Evolutionary conservation across 2,797 vertebrate genomes (phyloP).

Genomic region (Dromococcyx pavoninus): DNA sequence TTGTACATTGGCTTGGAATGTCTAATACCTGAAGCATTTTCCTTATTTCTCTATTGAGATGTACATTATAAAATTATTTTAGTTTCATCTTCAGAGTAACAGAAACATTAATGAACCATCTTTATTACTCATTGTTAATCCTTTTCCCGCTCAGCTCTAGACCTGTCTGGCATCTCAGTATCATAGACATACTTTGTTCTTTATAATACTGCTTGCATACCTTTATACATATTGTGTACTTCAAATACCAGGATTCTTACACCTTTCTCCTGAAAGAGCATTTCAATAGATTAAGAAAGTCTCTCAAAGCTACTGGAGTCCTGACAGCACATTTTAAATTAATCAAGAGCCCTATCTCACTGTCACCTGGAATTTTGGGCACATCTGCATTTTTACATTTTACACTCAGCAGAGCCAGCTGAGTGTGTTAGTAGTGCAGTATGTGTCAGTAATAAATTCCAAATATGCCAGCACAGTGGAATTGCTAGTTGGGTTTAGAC

Average conservation of each 20-base stretch:
- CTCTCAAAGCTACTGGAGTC: background rate
- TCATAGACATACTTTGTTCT: background rate
- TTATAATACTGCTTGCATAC: background rate
- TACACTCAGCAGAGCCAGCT: background rate
- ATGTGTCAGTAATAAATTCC: background rate
- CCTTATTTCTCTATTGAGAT: background rate
- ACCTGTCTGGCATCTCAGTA: background rate
- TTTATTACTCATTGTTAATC: conserved; percentile 5
- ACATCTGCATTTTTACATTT: background rate
- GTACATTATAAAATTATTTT: background rate
- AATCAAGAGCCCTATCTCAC: background rate
- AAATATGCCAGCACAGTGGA: background rate
- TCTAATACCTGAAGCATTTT: conserved; percentile 3
- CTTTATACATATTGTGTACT: background rate
- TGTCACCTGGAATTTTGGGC: background rate
- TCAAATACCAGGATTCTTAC: background rate
- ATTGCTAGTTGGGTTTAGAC: background rate
- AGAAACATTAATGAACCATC: background rate
- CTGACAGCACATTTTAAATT: background rate
- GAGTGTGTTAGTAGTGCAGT: background rate
- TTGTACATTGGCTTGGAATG: conserved; percentile 20
- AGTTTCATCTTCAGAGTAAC: conserved; percentile 26
- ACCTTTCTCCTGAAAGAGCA: background rate
- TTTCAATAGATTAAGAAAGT: background rate
- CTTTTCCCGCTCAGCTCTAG: background rate